Base-by-base conservation (phyloP, 1,140 invertebrate genomes). In the Drosophila novamexicana region DNA sequence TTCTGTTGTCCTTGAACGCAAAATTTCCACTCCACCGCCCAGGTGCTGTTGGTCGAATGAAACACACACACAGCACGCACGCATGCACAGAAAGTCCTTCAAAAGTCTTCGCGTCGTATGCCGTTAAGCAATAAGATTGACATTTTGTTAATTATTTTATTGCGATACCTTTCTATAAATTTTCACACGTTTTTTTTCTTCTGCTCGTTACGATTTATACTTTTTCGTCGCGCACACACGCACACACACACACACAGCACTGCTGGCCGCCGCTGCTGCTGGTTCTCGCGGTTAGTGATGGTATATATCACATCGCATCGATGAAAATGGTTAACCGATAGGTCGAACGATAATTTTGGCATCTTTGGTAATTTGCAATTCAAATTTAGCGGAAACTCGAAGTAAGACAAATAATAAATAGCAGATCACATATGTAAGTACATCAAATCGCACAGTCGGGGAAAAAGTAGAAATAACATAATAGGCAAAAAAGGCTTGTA, bases 111-210 rank as follows among this genome's bases (percentile, higher is more conserved):
- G 52, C 77, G 56, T 47, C 18, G 29, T 34, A n/a, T 56, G 50
- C 10, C 29, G 7, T 49, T 36, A 16, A 7, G 36, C 54, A 68
- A 37, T 16, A 57, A 22, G n/a, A 34, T 50, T 37, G 47, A n/a
- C 44, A 45, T 77, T 40, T 67, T 45, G 9, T 47, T 42, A 66
- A 63, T 67, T 53, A 76, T 67, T 70, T 22, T 49, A 58, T 67
- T 66, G 53, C 63, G 63, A 77, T 88, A 86, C 82, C 83, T 86
- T 79, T 77, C 68, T 78, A 88, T 80, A 75, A 88, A 83, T 79
- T 83, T 89, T 88, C 83, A 89, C 83, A 88, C 84, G 84, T 89
- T 88, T 88, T 86, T 85, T 74, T 75, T 84, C 69, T 84, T 81
- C 83, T 56, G 83, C 75, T 88, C 77, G 79, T 89, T 88, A 88